Evolutionary conservation across 2,797 vertebrate genomes (phyloP).

Genomic region (Aldrovandia affinis): DNA sequence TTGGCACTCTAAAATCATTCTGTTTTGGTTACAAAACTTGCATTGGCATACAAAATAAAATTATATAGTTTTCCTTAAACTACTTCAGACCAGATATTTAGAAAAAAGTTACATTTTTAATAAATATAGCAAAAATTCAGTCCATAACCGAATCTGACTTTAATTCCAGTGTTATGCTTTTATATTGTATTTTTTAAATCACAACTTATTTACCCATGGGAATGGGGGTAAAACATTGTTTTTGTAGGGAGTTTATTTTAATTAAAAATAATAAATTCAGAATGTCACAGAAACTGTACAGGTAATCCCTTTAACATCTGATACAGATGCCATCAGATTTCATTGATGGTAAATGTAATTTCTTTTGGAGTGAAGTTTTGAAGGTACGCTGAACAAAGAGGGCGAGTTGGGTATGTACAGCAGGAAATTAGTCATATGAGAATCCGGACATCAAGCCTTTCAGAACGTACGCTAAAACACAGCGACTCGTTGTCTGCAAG

Average conservation of each 20-base stretch:
- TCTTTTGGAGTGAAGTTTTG: background rate
- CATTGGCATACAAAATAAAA: background rate
- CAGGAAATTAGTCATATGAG: background rate
- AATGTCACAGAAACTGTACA: background rate
- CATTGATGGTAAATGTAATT: background rate
- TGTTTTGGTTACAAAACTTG: background rate
- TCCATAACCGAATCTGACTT: background rate
- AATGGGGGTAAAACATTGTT: background rate
- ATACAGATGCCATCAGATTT: background rate
- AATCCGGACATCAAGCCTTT: background rate
- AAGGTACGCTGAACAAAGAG: background rate
- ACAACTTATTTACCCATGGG: background rate
- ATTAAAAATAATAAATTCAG: background rate
- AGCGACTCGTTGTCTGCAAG: background rate
- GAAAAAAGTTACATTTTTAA: background rate
- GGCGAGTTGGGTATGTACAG: background rate
- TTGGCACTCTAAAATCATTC: conserved; percentile 32
- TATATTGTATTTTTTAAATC: background rate
- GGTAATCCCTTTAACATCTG: background rate
- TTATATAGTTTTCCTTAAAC: background rate
- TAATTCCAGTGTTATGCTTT: background rate
- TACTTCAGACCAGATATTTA: background rate
- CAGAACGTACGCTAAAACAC: background rate
- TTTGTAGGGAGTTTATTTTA: background rate
- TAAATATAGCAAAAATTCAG: conserved; percentile 1